phyloP scores from a whole-genome alignment of 2,888 invertebrate species.

The Vanessa cardui region DNA sequence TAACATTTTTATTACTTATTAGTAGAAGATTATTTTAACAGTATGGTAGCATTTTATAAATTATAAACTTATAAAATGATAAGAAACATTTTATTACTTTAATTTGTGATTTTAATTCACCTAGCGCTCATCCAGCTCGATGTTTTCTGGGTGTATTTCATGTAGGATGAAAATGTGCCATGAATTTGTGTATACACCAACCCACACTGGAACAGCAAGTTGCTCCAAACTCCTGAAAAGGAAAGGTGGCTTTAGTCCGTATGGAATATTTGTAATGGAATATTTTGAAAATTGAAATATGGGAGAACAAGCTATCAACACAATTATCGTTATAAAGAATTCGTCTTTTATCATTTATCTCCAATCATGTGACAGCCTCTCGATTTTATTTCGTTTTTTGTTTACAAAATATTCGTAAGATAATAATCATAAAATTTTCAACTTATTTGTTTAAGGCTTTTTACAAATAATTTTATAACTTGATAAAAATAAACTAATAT shows the following conservation, averaged over 20 bases:
- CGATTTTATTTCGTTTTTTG: background rate
- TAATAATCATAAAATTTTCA: background rate
- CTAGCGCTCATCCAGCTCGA: no score
- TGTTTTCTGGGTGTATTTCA: no score
- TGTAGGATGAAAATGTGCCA: no score
- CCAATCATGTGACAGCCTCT: conserved; percentile 3
- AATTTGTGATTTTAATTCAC: no score
- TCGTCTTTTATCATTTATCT: conserved; percentile 1
- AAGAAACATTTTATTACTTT: background rate
- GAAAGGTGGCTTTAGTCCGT: no score
- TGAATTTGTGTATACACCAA: no score
- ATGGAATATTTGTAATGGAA: no score
- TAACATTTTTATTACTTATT: background rate
- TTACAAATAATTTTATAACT: background rate
- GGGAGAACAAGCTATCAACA: background rate
- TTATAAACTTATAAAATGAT: background rate
- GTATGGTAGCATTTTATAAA: background rate
- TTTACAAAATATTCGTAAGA: background rate
- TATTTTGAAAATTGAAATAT: no score
- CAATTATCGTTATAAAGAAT: background rate
- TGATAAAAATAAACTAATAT: background rate
- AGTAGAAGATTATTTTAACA: background rate
- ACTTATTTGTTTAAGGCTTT: background rate
- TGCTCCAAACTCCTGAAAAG: no score
- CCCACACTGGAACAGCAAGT: no score